Evolutionary conservation across 2,113 vertebrate species (phyloP).

Genomic region (Hystrix brachyura): DNA sequence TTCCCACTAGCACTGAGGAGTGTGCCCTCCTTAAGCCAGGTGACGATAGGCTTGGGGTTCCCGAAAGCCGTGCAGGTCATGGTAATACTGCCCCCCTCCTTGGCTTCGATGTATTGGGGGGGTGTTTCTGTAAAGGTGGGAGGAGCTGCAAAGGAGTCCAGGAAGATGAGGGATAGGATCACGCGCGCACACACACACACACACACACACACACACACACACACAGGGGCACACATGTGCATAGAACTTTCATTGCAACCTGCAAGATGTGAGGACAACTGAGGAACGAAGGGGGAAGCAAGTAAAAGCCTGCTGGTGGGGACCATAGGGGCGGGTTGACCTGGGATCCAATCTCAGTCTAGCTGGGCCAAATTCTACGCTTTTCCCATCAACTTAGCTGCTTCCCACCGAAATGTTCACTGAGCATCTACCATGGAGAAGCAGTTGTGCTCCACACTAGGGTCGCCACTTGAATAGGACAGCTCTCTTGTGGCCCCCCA

Average conservation of each 20-base stretch:
- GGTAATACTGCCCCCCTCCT: slow-evolving; percentile 95
- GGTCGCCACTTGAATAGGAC: accelerated
- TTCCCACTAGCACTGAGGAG: slow-evolving; percentile 93
- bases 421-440: neutral
- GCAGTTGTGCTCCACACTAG: neutral
- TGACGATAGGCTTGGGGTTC: slow-evolving; percentile 98
- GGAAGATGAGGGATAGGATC: neutral
- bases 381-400: neutral
- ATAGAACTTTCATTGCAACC: neutral
- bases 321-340: too few relatives aligned
- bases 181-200: neutral
- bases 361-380: neutral
- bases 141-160: slow-evolving; percentile 91
- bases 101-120: slow-evolving; percentile 97
- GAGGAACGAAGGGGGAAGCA: neutral
- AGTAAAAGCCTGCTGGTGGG: neutral
- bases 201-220: neutral
- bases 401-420: neutral
- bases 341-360: neutral
- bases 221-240: accelerated
- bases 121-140: slow-evolving; percentile 98
- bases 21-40: slow-evolving; percentile 96
- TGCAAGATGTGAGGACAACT: too few relatives aligned
- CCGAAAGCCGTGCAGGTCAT: slow-evolving; percentile 97
- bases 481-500: neutral